These are phyloP conservation scores for Polypedilum vanderplanki DNA, from an alignment of 1,140 invertebrate species.

Conservation along the genomic window DNA sequence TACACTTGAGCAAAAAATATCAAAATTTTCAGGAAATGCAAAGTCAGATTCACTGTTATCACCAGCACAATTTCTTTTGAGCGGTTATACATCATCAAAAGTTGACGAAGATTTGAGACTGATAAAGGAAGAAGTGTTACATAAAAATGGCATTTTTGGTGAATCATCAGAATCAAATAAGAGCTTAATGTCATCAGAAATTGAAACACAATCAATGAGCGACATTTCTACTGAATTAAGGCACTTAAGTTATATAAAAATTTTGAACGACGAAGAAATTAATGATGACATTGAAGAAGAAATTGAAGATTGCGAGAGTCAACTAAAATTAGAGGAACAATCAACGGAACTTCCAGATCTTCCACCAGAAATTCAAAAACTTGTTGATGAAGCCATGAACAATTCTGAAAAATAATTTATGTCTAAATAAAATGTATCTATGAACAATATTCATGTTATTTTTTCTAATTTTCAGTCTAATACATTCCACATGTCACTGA, in stretches of 20 bases:
- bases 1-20: conserved; percentile 49
- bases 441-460: not conserved
- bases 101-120: conserved; percentile 40
- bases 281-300: conserved; percentile 8
- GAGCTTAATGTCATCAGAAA: conserved; percentile 14
- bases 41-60: conserved; percentile 41
- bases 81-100: conserved; percentile 49
- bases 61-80: conserved; percentile 50
- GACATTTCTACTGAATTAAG: conserved; percentile 1
- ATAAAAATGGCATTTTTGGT: not conserved
- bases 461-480: not conserved
- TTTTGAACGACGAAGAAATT: not conserved
- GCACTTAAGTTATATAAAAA: conserved; percentile 3
- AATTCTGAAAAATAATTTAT: not conserved
- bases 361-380: conserved; percentile 18
- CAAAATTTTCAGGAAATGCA: conserved; percentile 38
- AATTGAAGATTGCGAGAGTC: not conserved
- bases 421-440: not conserved
- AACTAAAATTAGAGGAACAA: not conserved
- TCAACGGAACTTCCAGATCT: not conserved
- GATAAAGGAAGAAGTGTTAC: not conserved
- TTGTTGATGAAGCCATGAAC: conserved; percentile 1
- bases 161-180: conserved; percentile 22
- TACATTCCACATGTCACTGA: not conserved
- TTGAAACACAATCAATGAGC: conserved; percentile 9